Base-by-base conservation (phyloP, 2,888 invertebrate genomes). In the Brachyptera putata region DNA sequence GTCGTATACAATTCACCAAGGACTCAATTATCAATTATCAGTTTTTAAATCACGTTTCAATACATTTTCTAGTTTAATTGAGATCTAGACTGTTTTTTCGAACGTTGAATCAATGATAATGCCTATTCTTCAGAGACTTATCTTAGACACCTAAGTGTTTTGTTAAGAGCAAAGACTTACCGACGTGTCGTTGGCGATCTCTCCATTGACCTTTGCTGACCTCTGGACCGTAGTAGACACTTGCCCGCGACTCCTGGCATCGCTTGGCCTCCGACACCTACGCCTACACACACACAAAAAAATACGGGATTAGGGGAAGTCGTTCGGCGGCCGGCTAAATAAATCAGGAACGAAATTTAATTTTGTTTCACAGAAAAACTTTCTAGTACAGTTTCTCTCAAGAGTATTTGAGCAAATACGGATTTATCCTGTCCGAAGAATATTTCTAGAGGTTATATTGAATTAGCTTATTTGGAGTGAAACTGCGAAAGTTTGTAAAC, bases 261-360 rank as follows among this genome's bases (percentile, higher is more conserved):
- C 53, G 13, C 53, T 4, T 11, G 21, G 22, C n/a, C 46, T 16
- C 5, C 46, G 5, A 18, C 46, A 11, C 39, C 46, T 2, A 7
- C 22, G 9, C 46, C 46, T 22, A 24, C 11, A 39, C 9, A n/a
- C n/a, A n/a, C n/a, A n/a, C n/a, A n/a, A n/a, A 46, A 41, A 46
- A 57, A 36, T 37, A 36, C 53, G 46, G 60, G 60, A 61, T 61
- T 61, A 61, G 57, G 56, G 39, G 25, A 48, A 50, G 25, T 49
- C 56, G 56, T 56, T 41, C 56, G 49, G 41, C 56, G 56, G 46
- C 41, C 56, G 49, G 41, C 56, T 49, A 61, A 57, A 61, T 61
- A 61, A 61, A 61, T 57, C 60, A 57, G 60, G 56, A 59, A 49
- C 49, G 57, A 57, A 61, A 61, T 61, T 61, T 61, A 61, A 61